Conservation (phyloP, 1,140 invertebrate genomes). For the Oryctes rhinoceros region DNA sequence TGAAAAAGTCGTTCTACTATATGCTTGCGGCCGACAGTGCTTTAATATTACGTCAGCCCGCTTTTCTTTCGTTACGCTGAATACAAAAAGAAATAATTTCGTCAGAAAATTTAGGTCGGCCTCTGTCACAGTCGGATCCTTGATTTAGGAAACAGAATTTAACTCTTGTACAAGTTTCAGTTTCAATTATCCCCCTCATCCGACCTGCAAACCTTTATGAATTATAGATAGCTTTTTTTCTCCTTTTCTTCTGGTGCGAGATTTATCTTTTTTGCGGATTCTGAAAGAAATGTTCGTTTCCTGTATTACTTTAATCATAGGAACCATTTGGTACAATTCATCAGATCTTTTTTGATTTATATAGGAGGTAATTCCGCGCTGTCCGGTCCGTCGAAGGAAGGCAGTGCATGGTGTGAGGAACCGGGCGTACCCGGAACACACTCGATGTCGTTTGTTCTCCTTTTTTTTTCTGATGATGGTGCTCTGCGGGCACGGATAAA, state of each 20-base stretch:
- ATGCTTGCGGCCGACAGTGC: too few species aligned
- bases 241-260: constrained; percentile 39
- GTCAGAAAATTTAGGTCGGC: background rate
- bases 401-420: background rate
- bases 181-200: background rate
- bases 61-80: too few species aligned
- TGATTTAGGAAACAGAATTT: background rate
- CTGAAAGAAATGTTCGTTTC: constrained; percentile 53
- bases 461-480: constrained; percentile 37
- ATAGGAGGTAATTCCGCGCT: constrained; percentile 47
- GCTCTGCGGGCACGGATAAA: constrained; percentile 19
- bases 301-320: constrained; percentile 60
- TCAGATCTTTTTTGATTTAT: constrained; percentile 56
- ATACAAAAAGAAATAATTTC: background rate
- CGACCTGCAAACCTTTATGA: constrained; percentile 54
- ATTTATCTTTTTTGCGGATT: constrained; percentile 52
- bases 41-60: too few species aligned
- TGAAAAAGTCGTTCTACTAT: too few species aligned
- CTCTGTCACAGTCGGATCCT: background rate
- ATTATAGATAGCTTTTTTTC: constrained; percentile 57
- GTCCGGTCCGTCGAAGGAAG: constrained; percentile 16
- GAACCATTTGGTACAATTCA: constrained; percentile 59
- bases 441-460: constrained; percentile 32
- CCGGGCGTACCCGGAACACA: constrained; percentile 1
- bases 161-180: background rate